A percentile compares a stretch with the other conserved stretches of the same genome.
Evolutionary conservation across 2,888 invertebrate species (phyloP).

Genomic region (Ephialtes manifestator): DNA sequence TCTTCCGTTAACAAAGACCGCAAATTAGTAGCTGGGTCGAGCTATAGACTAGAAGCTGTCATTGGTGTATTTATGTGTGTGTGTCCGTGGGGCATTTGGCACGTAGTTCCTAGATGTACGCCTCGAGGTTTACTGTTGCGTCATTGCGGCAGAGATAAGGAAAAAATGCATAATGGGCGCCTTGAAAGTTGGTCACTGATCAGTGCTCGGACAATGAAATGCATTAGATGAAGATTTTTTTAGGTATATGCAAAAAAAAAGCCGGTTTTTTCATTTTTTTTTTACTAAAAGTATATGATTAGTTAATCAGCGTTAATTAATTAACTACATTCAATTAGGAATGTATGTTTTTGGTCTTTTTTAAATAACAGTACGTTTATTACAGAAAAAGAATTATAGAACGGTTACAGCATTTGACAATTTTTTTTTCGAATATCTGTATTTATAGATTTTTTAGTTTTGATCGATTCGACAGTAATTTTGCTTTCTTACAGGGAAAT

Average conservation of each 20-base stretch:
- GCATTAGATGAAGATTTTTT: not conserved
- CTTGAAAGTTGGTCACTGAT: not conserved
- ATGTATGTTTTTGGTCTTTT: no score
- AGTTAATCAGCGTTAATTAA: no score
- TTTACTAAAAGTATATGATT: slow-evolving; percentile 14
- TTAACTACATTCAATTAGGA: not conserved
- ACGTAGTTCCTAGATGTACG: slow-evolving; percentile 2
- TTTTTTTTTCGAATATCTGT: no score
- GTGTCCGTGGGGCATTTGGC: slow-evolving; percentile 3
- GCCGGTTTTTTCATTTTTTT: not conserved
- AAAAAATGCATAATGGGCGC: not conserved
- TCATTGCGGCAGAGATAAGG: slow-evolving; percentile 41
- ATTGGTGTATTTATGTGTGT: not conserved
- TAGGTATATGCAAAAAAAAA: not conserved
- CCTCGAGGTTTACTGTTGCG: slow-evolving; percentile 42
- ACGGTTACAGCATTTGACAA: no score
- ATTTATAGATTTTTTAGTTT: no score
- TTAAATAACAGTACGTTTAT: no score
- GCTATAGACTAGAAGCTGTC: slow-evolving; percentile 18
- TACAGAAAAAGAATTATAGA: no score
- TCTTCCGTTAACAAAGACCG: slow-evolving; percentile 78
- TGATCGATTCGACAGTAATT: no score
- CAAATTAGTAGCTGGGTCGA: slow-evolving; percentile 75
- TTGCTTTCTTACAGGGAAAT: no score
- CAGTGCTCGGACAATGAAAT: not conserved